Base-by-base conservation (phyloP, 2,797 vertebrate species). In the Schizopygopsis pylzovi region DNA sequence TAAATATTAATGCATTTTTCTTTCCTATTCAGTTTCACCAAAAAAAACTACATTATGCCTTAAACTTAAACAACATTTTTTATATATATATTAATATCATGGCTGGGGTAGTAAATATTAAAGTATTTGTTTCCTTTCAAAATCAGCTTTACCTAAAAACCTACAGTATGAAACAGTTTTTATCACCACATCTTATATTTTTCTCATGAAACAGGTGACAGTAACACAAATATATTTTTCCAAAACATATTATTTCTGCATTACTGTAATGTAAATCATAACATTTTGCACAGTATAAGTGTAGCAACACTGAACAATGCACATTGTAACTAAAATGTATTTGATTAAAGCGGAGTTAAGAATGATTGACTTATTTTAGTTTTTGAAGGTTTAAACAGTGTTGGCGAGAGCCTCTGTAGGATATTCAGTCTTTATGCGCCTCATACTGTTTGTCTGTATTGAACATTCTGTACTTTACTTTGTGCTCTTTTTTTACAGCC, bases 401-500 rank as follows among this genome's bases (percentile, higher is more conserved):
- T 41, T 28, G 15, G 47, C 5, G 16, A 9, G 37, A 61, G 4
- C 54, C 22, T 61, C 6, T 43, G 16, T 54, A 37, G 22, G 20
- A 76, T 15, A 25, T n/a, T 16, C 70, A 82, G 45, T 4, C 41
- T 63, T 73, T 18, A 39, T 37, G 41, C 12, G 11, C 4, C 49
- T 16, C 25, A 33, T 9, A 16, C 12, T 12, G 41, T 76, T 39
- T 76, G 56, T 49, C 54, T 73, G 54, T 49, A 56, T 73, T 73
- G 49, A 76, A 83, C 71, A 63, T 47, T 47, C 56, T 83, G 56
- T 59, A 73, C 70, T 82, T 82, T 22, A 20, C 68, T 59, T 71
- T 71, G 39, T 25, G 6, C 43, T 67, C 28, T 83, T 63, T 61
- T 61, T 75, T 63, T 43, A 16, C 56, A n/a, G 28, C 22, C 41